Evolutionary conservation across 1,140 invertebrate species (phyloP).

Genomic region (Drosophila lowei): DNA sequence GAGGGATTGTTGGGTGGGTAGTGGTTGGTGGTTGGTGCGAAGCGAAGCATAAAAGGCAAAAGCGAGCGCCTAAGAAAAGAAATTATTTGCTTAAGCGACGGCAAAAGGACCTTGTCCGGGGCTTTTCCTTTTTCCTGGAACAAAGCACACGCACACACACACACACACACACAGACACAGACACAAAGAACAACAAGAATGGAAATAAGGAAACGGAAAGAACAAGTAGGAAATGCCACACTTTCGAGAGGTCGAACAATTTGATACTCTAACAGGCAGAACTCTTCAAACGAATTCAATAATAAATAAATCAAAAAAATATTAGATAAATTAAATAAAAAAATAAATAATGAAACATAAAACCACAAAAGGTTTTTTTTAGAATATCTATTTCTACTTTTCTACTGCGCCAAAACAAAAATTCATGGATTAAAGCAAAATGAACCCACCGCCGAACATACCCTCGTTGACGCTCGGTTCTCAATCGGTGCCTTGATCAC

Average conservation of each 20-base stretch:
- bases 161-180: constrained; percentile 11
- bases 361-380: background rate
- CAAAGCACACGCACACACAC: constrained; percentile 29
- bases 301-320: no score
- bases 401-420: no score
- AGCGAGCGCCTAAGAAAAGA: constrained; percentile 66
- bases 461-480: no score
- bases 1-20: background rate
- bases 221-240: constrained; percentile 2
- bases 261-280: no score
- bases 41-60: constrained; percentile 63
- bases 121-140: constrained; percentile 50
- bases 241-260: no score
- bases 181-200: constrained; percentile 38
- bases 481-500: no score
- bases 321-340: no score
- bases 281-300: background rate
- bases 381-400: no score
- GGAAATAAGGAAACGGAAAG: constrained; percentile 36
- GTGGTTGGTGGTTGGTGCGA: constrained; percentile 1
- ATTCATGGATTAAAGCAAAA: no score
- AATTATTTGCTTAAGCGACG: constrained; percentile 78
- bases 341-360: no score
- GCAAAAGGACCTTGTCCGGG: constrained; percentile 66
- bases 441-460: no score